A percentile compares a stretch with the other conserved stretches of the same genome.
phyloP scores from a whole-genome alignment of 1,140 invertebrate genomes.

The Pseudomyrmex gracilis region DNA sequence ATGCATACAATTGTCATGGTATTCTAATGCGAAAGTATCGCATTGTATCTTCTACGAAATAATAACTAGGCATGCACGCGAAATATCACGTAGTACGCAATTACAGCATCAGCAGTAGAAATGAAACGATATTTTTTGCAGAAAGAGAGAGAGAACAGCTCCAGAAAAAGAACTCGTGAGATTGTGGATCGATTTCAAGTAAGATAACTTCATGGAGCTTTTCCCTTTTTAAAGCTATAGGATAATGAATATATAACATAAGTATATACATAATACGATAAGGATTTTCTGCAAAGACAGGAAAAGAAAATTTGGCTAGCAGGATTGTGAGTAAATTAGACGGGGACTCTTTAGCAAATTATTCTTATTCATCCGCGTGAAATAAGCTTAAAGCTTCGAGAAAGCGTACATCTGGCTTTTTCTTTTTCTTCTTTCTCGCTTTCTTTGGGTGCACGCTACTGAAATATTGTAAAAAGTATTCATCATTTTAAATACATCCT shows the following conservation, averaged over 20 bases:
- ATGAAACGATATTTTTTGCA: neutral
- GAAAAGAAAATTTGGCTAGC: constrained; percentile 30
- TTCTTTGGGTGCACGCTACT: neutral
- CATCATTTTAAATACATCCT: constrained; percentile 50
- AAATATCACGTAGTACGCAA: no score
- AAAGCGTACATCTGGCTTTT: neutral
- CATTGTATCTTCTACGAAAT: no score
- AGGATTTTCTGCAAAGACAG: constrained; percentile 45
- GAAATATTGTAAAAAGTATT: constrained; percentile 56
- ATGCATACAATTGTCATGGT: no score
- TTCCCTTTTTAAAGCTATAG: constrained; percentile 16
- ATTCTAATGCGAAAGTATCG: no score
- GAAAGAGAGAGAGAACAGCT: neutral
- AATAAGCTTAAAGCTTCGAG: constrained; percentile 59
- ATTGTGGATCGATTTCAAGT: constrained; percentile 63
- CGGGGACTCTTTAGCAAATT: constrained; percentile 70
- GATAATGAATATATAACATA: constrained; percentile 12
- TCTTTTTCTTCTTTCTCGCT: constrained; percentile 25
- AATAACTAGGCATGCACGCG: no score
- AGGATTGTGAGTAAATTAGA: constrained; percentile 58
- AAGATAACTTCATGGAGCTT: constrained; percentile 3
- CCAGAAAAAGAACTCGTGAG: constrained; percentile 12
- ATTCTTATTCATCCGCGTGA: constrained; percentile 69
- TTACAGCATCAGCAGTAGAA: neutral
- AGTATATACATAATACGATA: constrained; percentile 1